These are phyloP conservation scores for Timema podura DNA, from an alignment of 2,888 invertebrate species.

Conservation along the genomic window DNA sequence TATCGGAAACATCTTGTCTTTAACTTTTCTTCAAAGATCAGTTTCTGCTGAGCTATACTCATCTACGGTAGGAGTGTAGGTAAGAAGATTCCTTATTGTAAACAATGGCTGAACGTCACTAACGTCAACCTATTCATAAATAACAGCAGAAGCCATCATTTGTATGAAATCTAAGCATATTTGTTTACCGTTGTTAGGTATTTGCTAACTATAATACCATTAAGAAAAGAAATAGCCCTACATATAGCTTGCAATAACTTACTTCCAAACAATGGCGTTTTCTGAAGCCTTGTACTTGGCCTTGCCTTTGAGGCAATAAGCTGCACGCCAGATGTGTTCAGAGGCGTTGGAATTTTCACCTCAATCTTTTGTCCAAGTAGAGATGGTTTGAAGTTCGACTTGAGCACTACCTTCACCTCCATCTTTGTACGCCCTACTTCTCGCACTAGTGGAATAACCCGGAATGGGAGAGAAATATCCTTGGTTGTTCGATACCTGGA, in stretches of 20 bases:
- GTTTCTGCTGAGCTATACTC: too few relatives aligned
- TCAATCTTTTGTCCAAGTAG: conserved; percentile 98
- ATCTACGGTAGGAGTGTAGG: too few relatives aligned
- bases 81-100: too few relatives aligned
- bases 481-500: conserved; percentile 95
- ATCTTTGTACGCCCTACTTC: conserved; percentile 99
- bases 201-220: too few relatives aligned
- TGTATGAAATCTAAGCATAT: too few relatives aligned
- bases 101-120: too few relatives aligned
- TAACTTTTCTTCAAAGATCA: too few relatives aligned
- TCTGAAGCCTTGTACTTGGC: conserved; percentile 99
- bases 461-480: conserved; percentile 98
- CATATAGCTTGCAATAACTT: conserved; percentile 44
- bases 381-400: conserved; percentile 98
- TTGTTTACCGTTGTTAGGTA: too few relatives aligned
- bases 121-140: too few relatives aligned
- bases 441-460: conserved; percentile 96
- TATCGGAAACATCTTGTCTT: too few relatives aligned
- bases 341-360: conserved; percentile 96
- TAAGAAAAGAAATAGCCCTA: too few relatives aligned
- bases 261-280: conserved; percentile 97
- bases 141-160: too few relatives aligned
- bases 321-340: conserved; percentile 98
- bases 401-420: conserved; percentile 99
- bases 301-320: conserved; percentile 98